Evolutionary conservation across 2,888 invertebrate species (phyloP), one percentile per base, ranked within the genome.

Genomic region (Epistrophella euchroma): DNA sequence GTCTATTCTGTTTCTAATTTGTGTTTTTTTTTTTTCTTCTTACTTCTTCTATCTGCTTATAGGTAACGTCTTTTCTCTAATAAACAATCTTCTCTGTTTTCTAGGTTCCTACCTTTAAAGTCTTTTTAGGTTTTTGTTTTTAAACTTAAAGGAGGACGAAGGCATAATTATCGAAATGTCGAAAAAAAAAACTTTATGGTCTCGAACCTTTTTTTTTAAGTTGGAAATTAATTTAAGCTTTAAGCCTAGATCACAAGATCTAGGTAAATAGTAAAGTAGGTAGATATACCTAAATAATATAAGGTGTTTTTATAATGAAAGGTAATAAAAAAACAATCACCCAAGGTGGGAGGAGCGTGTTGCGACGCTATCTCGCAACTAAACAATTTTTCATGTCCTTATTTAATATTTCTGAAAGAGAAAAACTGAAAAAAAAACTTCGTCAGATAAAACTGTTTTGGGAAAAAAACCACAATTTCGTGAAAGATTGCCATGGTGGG

Each of bases 1-100:
- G 66, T 74, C 79, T 83, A 82, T 77, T 66, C 43, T 64, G 73
- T 86, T 86, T 82, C 77, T 77, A 78, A 62, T 71, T 66, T 71
- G 9, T n/a, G n/a, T 71, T 10, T 40, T 5, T 40, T 37, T 37
- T 10, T 52, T 55, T 78, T 52, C 47, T 66, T 13, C 55, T 47
- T 22, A 13, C 45, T 37, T 37, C 64, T 40, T 35, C 43, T 70
- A 17, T 64, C 17, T 32, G 32, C 32, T 55, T 58, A 15, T n/a
- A n/a, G n/a, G n/a, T n/a, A n/a, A n/a, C 56, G 56, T 56, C 56
- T 52, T 56, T 78, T 78, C 56, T 78, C 55, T 60, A 25, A 68
- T 60, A 56, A 40, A 62, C 9, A 73, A 60, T 70, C 40, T 52
- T 43, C 70, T 32, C 62, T 25, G 9, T 50, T 17, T 11, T 76